Evolutionary conservation across 2,888 invertebrate species (phyloP).

Genomic region (Xylophagus ater): DNA sequence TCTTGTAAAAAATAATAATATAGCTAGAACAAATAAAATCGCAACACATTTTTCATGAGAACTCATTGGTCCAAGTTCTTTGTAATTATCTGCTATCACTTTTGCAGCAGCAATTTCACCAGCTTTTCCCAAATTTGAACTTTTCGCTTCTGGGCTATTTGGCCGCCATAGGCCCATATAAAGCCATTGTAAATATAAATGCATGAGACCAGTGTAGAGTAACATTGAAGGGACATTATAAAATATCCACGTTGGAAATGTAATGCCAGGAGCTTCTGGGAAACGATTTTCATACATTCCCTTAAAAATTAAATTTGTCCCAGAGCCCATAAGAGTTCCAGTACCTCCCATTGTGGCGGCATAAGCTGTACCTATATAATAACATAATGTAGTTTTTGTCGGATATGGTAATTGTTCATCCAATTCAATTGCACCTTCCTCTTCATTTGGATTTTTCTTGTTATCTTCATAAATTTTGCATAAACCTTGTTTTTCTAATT

Average conservation of each 20-base stretch:
- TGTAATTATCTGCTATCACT: slow-evolving; percentile 64
- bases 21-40: slow-evolving; percentile 61
- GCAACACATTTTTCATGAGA: slow-evolving; percentile 69
- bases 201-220: slow-evolving; percentile 61
- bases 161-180: slow-evolving; percentile 72
- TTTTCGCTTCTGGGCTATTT: slow-evolving; percentile 53
- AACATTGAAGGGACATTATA: slow-evolving; percentile 78
- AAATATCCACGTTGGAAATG: slow-evolving; percentile 78
- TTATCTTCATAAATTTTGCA: too few species aligned
- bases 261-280: slow-evolving; percentile 49
- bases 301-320: slow-evolving; percentile 77
- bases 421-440: too few species aligned
- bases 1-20: slow-evolving; percentile 80
- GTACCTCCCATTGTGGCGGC: slow-evolving; percentile 63
- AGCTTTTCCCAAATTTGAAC: slow-evolving; percentile 48
- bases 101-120: slow-evolving; percentile 58
- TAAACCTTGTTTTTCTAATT: too few species aligned
- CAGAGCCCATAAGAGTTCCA: slow-evolving; percentile 63
- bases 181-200: slow-evolving; percentile 67
- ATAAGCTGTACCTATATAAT: slow-evolving; percentile 63
- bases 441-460: too few species aligned
- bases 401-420: too few species aligned
- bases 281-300: slow-evolving; percentile 61
- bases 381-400: slow-evolving; percentile 56
- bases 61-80: slow-evolving; percentile 64